These are phyloP conservation scores for Xiphophorus maculatus DNA, from an alignment of 2,113 vertebrate genomes.

Conservation along the genomic window DNA sequence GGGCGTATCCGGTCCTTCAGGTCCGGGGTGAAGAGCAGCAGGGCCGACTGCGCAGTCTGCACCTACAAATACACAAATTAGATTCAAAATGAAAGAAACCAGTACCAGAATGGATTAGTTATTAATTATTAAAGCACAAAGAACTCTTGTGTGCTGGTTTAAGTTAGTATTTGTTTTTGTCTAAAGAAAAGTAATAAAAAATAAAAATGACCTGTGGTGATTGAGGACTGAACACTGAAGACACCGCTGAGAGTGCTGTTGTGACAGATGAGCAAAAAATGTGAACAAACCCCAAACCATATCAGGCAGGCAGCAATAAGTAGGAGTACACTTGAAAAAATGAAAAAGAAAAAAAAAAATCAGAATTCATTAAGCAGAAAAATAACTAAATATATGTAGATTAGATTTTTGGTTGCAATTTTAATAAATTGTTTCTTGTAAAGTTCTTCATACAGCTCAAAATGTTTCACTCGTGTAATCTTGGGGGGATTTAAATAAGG, in stretches of 20 bases:
- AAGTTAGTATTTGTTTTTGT: not conserved
- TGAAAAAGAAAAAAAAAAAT: too few relatives aligned
- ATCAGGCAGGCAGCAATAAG: not conserved
- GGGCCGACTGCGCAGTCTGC: slow-evolving; percentile 45
- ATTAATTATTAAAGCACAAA: not conserved
- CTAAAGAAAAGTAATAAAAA: slow-evolving; percentile 2
- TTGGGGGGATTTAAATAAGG: not conserved
- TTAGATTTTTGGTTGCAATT: too few relatives aligned
- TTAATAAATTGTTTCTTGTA: too few relatives aligned
- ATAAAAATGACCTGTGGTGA: slow-evolving; percentile 63
- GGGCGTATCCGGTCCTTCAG: slow-evolving; percentile 65
- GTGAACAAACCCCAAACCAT: not conserved
- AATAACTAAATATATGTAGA: too few relatives aligned
- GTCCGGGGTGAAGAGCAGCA: slow-evolving; percentile 77
- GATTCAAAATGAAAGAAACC: not conserved
- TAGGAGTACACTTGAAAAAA: not conserved
- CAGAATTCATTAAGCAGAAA: too few relatives aligned
- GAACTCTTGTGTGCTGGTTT: not conserved
- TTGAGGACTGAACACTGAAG: slow-evolving; percentile 45
- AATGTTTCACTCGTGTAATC: too few relatives aligned
- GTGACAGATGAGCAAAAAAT: slow-evolving; percentile 24
- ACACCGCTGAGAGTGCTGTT: slow-evolving; percentile 54
- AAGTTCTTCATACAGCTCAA: too few relatives aligned
- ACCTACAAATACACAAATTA: slow-evolving; percentile 13
- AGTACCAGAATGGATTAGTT: not conserved